These are phyloP conservation scores for Brienomyrus longianalis DNA, from an alignment of 2,113 vertebrate species.

Conservation along the genomic window DNA sequence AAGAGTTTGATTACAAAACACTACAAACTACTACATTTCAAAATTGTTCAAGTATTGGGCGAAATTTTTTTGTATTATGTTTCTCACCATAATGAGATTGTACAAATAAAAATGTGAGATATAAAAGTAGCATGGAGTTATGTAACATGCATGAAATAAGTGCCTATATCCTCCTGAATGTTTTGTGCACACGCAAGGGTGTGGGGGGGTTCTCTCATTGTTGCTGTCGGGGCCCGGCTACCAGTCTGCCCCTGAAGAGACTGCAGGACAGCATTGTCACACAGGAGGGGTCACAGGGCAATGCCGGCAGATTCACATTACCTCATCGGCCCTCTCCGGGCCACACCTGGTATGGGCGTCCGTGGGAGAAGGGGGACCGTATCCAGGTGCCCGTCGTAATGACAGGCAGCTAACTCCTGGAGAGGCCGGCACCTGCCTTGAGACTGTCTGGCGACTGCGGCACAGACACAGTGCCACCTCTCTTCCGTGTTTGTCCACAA, in stretches of 20 bases:
- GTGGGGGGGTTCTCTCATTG: no score
- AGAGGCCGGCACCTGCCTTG: conserved; percentile 24
- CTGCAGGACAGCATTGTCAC: not conserved
- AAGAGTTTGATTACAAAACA: no score
- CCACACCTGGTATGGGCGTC: not conserved
- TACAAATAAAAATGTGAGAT: no score
- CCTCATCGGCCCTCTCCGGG: not conserved
- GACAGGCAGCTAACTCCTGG: conserved; percentile 20
- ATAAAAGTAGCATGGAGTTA: no score
- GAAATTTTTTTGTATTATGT: no score
- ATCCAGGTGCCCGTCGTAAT: not conserved
- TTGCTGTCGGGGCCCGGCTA: no score
- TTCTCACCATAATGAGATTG: no score
- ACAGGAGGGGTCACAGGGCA: not conserved
- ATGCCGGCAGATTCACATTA: not conserved
- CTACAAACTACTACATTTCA: no score
- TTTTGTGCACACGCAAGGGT: no score
- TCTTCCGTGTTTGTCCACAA: conserved; percentile 55
- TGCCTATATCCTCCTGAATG: no score
- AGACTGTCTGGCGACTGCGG: conserved; percentile 36
- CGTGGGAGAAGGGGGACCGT: not conserved
- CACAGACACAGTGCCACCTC: conserved; percentile 46
- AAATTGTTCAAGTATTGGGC: no score
- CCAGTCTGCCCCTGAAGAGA: not conserved
- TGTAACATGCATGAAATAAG: no score